A percentile compares a stretch with the other conserved stretches of the same genome.
Evolutionary conservation across 2,888 invertebrate species (phyloP).

Genomic region (Ypsolopha sequella): DNA sequence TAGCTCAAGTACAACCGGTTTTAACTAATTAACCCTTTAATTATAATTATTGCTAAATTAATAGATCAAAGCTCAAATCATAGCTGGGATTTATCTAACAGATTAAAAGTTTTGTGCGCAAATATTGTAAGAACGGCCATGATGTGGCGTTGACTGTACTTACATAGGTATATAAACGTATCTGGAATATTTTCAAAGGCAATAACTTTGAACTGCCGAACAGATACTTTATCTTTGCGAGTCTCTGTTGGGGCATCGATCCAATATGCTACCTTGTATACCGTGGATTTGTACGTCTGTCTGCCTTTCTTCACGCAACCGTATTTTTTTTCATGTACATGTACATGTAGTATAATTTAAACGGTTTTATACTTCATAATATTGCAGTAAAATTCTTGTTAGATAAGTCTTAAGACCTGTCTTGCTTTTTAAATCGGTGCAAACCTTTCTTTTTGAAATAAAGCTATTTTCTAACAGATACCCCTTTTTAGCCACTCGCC

Average conservation of each 20-base stretch:
- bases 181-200: too few species aligned
- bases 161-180: too few species aligned
- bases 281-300: not conserved
- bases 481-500: not conserved
- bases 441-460: not conserved
- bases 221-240: not conserved
- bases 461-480: not conserved
- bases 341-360: not conserved
- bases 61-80: too few species aligned
- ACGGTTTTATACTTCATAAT: not conserved
- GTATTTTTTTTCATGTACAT: not conserved
- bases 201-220: not conserved
- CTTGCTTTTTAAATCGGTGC: not conserved
- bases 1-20: too few species aligned
- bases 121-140: too few species aligned
- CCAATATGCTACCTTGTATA: not conserved
- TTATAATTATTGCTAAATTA: too few species aligned
- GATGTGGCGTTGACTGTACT: too few species aligned
- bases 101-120: too few species aligned
- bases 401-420: too few species aligned
- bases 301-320: not conserved
- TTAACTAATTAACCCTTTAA: too few species aligned
- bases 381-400: too few species aligned
- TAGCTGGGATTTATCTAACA: too few species aligned
- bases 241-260: slow-evolving; percentile 4